phyloP scores from a whole-genome alignment of 2,797 vertebrate species.

The Parauchenoglanis punctatus region DNA sequence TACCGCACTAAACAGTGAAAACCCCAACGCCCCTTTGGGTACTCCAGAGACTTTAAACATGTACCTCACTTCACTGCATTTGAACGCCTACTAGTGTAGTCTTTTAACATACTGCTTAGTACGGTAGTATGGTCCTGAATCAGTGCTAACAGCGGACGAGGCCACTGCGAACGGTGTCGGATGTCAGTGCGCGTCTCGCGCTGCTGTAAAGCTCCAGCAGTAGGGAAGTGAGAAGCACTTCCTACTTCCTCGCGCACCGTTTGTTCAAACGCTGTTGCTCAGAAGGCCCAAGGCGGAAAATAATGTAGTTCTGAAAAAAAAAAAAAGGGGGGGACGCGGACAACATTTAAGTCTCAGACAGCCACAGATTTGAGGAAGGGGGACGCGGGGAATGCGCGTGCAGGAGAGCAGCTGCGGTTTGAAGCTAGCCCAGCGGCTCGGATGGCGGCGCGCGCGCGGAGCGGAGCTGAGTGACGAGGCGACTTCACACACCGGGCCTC shows the following conservation, averaged over 20 bases:
- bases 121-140: constrained; percentile 21
- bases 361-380: neutral
- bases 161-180: constrained; percentile 65
- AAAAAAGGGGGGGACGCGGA: neutral
- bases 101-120: neutral
- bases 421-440: constrained; percentile 15
- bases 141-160: constrained; percentile 21
- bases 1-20: neutral
- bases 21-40: neutral
- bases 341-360: neutral
- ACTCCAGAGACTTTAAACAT: neutral
- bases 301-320: constrained; percentile 48
- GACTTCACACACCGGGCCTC: constrained; percentile 32
- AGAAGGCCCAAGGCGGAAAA: constrained; percentile 2
- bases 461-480: constrained; percentile 13
- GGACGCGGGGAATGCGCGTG: constrained; percentile 27
- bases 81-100: neutral
- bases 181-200: constrained; percentile 67
- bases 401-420: neutral
- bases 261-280: constrained; percentile 29
- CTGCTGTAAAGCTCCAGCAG: constrained; percentile 29
- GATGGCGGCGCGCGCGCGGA: constrained; percentile 18
- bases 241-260: constrained; percentile 69
- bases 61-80: too few species aligned
- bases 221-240: constrained; percentile 78